A percentile compares a stretch with the other conserved stretches of the same genome.
Evolutionary conservation across 2,113 vertebrate species (phyloP).

Genomic region (Psophia crepitans): DNA sequence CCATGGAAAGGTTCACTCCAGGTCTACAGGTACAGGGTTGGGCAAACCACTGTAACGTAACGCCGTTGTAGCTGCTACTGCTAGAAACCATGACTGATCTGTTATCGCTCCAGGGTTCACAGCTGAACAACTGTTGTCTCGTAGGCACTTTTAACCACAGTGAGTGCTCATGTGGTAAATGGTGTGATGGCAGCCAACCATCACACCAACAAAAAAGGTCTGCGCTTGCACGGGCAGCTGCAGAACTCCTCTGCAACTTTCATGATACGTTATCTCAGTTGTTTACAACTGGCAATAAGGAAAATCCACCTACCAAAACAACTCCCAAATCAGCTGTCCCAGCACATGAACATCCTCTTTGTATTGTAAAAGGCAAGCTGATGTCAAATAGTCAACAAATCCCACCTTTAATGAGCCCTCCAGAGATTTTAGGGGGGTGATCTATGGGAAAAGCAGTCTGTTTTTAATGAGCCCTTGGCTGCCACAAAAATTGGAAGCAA

Average conservation of each 20-base stretch:
- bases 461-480: not conserved
- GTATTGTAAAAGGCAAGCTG: not conserved
- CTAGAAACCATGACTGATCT: not conserved
- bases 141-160: not conserved
- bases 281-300: not conserved
- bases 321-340: not conserved
- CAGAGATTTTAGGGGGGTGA: not conserved
- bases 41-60: accelerated
- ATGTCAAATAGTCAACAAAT: not conserved
- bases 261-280: not conserved
- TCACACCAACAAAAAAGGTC: accelerated
- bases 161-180: accelerated
- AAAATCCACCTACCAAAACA: not conserved
- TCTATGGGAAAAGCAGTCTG: not conserved
- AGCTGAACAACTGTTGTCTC: not conserved
- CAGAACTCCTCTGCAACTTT: not conserved
- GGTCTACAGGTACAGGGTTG: not conserved
- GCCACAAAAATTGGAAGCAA: not conserved
- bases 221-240: not conserved
- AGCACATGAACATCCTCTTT: not conserved
- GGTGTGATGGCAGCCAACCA: no score
- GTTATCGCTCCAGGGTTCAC: no score
- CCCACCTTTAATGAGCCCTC: not conserved
- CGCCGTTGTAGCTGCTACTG: accelerated
- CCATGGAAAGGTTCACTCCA: not conserved